These are phyloP conservation scores for Macaria liturata DNA, from an alignment of 2,888 invertebrate species.

Conservation along the genomic window DNA sequence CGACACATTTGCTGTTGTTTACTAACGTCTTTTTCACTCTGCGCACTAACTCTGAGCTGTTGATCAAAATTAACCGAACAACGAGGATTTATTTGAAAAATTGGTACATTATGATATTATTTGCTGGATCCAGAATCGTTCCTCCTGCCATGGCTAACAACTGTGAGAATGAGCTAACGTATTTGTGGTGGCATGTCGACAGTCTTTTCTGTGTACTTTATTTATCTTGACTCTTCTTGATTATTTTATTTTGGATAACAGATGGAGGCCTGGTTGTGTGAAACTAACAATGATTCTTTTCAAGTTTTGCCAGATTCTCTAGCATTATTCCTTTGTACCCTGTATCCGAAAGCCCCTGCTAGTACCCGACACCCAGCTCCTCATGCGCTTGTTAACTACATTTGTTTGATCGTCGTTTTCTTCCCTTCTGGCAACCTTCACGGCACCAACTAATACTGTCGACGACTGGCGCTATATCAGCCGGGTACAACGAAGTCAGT, in stretches of 20 bases:
- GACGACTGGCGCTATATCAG: slow-evolving; percentile 70
- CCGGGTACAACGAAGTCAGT: slow-evolving; percentile 81
- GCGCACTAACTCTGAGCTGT: slow-evolving; percentile 43
- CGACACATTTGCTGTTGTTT: slow-evolving; percentile 54
- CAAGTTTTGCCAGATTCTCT: slow-evolving; percentile 8
- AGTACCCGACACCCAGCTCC: slow-evolving; percentile 41
- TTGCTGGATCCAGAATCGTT: slow-evolving; percentile 53
- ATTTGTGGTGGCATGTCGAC: slow-evolving; percentile 66
- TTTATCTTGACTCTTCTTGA: slow-evolving; percentile 32
- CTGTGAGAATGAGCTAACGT: slow-evolving; percentile 65
- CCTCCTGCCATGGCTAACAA: slow-evolving; percentile 59
- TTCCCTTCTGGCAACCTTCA: slow-evolving; percentile 81
- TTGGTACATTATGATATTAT: slow-evolving; percentile 49
- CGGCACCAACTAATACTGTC: slow-evolving; percentile 74
- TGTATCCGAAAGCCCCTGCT: slow-evolving; percentile 1
- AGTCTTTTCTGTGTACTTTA: slow-evolving; percentile 41
- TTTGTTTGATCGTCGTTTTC: slow-evolving; percentile 80
- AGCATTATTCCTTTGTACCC: neutral
- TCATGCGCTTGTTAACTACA: slow-evolving; percentile 66
- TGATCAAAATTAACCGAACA: slow-evolving; percentile 41
- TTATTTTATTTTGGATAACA: no score
- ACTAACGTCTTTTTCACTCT: slow-evolving; percentile 48
- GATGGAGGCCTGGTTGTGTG: no score
- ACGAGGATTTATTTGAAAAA: slow-evolving; percentile 42
- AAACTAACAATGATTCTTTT: slow-evolving; percentile 3